Conservation (phyloP, 2,113 vertebrate genomes). For the Dipodomys merriami region DNA sequence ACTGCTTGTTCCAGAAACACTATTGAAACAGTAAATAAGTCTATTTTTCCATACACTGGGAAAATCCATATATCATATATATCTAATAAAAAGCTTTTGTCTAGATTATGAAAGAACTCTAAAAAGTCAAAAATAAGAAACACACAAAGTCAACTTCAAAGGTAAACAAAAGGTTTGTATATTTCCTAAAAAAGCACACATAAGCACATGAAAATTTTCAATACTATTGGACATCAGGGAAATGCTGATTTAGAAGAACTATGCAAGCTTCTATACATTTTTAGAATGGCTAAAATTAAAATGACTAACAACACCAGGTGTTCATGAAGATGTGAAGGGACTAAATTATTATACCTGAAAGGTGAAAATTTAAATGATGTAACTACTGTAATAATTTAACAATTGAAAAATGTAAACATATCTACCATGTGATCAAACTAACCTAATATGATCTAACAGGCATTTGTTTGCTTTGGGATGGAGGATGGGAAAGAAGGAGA, state of each 20-base stretch:
- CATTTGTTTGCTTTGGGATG: not conserved
- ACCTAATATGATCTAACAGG: not conserved
- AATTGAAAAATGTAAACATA: slow-evolving; percentile 19
- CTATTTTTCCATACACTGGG: not conserved
- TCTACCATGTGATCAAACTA: not conserved
- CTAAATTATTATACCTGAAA: not conserved
- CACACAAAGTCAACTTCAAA: slow-evolving; percentile 29
- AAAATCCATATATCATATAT: no score
- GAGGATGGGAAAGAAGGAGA: not conserved
- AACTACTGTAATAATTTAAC: slow-evolving; percentile 2
- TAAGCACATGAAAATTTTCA: not conserved
- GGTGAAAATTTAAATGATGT: not conserved
- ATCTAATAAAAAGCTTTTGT: no score
- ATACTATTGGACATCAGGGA: not conserved
- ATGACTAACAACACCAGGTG: not conserved
- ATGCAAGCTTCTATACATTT: not conserved
- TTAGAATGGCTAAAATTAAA: slow-evolving; percentile 24
- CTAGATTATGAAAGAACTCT: not conserved
- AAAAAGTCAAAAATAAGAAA: slow-evolving; percentile 12
- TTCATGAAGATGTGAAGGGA: not conserved
- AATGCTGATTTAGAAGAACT: slow-evolving; percentile 24
- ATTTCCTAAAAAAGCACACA: not conserved
- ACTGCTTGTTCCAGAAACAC: not conserved
- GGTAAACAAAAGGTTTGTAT: not conserved
- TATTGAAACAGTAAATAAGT: slow-evolving; percentile 13